These are phyloP conservation scores for Semicossyphus pulcher DNA, from an alignment of 2,113 vertebrate genomes.

Conservation along the genomic window DNA sequence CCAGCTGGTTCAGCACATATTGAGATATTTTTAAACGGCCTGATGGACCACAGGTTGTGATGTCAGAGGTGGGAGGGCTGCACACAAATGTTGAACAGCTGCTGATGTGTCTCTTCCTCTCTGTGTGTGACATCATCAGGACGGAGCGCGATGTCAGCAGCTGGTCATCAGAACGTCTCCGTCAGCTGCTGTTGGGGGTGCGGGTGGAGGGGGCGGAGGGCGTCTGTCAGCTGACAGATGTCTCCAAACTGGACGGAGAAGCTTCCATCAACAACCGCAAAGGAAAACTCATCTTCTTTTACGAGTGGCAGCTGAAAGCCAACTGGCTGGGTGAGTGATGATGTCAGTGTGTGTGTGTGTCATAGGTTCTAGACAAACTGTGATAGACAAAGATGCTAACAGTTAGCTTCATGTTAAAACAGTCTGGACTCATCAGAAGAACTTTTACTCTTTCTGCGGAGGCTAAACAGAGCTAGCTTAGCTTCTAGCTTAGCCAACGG, in stretches of 20 bases:
- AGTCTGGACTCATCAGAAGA: too few relatives aligned
- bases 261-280: conserved; percentile 96
- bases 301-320: conserved; percentile 91
- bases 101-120: background rate
- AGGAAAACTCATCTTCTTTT: conserved; percentile 96
- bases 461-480: too few relatives aligned
- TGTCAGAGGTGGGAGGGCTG: conserved; percentile 24
- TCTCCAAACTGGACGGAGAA: conserved; percentile 91
- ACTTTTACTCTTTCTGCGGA: too few relatives aligned
- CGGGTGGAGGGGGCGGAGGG: conserved; percentile 87
- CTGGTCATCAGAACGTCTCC: conserved; percentile 92
- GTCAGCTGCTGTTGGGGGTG: conserved; percentile 86
- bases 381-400: too few relatives aligned
- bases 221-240: conserved; percentile 89
- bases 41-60: conserved; percentile 5
- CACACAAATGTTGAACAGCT: background rate
- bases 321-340: conserved; percentile 89
- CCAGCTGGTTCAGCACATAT: conserved; percentile 32
- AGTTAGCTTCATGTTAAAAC: too few relatives aligned
- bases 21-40: conserved; percentile 45
- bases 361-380: too few relatives aligned
- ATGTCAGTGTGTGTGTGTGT: background rate
- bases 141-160: conserved; percentile 93
- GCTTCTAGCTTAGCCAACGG: too few relatives aligned
- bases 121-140: conserved; percentile 74